A percentile compares a stretch with the other conserved stretches of the same genome.
phyloP scores from a whole-genome alignment of 2,113 vertebrate genomes.

The Anseranas semipalmata region DNA sequence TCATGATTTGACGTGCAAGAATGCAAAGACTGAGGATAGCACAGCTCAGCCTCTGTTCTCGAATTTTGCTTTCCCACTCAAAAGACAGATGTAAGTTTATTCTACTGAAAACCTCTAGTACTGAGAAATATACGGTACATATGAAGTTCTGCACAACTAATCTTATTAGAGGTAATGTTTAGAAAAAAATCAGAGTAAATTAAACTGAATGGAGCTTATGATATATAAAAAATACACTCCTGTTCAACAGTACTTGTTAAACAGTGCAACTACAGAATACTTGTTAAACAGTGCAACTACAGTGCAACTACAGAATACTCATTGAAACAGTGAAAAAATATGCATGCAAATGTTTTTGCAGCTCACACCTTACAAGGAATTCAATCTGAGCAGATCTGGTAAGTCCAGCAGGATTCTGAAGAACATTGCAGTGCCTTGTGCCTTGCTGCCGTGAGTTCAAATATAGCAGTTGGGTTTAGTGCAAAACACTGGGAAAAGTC shows the following conservation, averaged over 20 bases:
- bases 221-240: not conserved
- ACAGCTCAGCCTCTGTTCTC: not conserved
- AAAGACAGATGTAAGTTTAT: not conserved
- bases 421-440: not conserved
- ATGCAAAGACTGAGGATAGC: not conserved
- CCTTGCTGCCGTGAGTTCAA: not conserved
- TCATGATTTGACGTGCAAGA: not conserved
- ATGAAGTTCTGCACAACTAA: not conserved
- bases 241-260: not conserved
- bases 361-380: not conserved
- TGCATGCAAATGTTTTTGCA: not conserved
- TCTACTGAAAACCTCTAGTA: not conserved
- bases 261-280: not conserved
- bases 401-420: not conserved
- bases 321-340: not conserved
- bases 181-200: not conserved
- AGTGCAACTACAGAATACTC: not conserved
- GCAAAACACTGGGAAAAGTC: not conserved
- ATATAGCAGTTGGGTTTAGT: not conserved
- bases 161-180: not conserved
- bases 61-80: not conserved
- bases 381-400: not conserved
- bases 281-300: not conserved
- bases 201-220: not conserved
- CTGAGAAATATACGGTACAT: not conserved